Evolutionary conservation across 2,888 invertebrate species (phyloP), one percentile per base, ranked within the genome.

Genomic region (Mimas tiliae): DNA sequence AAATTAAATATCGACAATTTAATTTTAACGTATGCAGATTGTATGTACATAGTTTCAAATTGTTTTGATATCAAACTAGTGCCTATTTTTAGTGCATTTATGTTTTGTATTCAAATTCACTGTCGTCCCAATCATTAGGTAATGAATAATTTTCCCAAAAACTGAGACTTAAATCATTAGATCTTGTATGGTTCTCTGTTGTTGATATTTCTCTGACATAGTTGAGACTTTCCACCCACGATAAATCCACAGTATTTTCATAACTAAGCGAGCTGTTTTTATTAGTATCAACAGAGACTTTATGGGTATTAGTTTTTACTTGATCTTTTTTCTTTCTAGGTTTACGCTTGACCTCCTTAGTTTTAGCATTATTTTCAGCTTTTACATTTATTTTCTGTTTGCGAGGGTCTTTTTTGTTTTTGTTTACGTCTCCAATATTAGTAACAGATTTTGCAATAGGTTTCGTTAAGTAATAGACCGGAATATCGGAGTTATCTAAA

Each of bases 211-310:
- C 85, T 69, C 91, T 82, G 0, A 91, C 81, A 64, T 77, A 88
- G 68, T 80, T 82, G 48, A 92, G 77, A 48, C 84, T 82, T 73
- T 87, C 86, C 0, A 92, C 62, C 92, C 92, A 92, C 0, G 89
- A 87, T 0, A 90, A 42, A 12, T 58, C 58, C 19, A 19, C 11
- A 12, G 42, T 19, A 11, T 53, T 77, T 65, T 71, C 73, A 68
- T 70, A 72, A 4, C 14, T 27, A 1, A 2, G 33, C 11, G 0
- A 2, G 21, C 50, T n/a, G 34, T 63, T 62, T 42, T 62, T 62
- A 51, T 64, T 19, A 27, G 14, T 16, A 33, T 21, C n/a, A 42
- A 2, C 9, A 42, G 21, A 38, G 14, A 21, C 12, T 21, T 21
- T 48, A 45, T 33, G 7, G 50, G 9, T 51, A 12, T 62, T 68